These are phyloP conservation scores for Lepus oiostolus DNA, from an alignment of 2,797 vertebrate species.

Conservation along the genomic window DNA sequence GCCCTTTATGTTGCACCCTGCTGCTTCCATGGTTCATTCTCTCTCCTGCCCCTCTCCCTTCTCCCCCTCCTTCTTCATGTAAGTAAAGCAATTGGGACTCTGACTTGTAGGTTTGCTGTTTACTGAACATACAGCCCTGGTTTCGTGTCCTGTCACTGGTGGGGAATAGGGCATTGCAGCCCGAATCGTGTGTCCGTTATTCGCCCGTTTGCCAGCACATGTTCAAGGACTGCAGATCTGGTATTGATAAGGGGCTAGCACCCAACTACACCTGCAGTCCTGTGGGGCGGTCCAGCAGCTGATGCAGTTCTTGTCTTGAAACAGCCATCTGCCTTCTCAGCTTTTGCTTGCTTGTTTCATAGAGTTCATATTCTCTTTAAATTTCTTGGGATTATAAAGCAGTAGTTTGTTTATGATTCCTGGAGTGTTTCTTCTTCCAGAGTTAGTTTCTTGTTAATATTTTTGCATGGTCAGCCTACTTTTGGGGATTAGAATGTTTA, in stretches of 20 bases:
- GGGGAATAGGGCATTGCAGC: neutral
- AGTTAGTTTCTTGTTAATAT: neutral
- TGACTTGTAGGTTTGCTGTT: neutral
- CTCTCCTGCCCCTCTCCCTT: neutral
- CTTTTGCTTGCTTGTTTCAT: neutral
- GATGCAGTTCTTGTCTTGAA: neutral
- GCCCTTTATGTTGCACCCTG: accelerated
- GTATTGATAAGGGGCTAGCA: too few species aligned
- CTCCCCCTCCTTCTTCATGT: neutral
- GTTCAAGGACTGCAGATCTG: neutral
- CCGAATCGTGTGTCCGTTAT: neutral
- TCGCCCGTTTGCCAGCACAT: neutral
- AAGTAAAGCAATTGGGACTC: neutral
- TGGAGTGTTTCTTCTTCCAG: slow-evolving; percentile 15
- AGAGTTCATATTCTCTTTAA: neutral
- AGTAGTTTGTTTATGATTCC: neutral
- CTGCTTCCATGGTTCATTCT: neutral
- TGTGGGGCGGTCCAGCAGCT: neutral
- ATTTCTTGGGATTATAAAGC: neutral
- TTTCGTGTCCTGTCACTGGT: neutral
- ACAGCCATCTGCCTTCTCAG: accelerated
- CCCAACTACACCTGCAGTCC: neutral
- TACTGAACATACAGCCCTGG: neutral
- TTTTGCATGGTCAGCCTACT: neutral
- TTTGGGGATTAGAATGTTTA: neutral